Evolutionary conservation across 1,140 invertebrate species (phyloP).

Genomic region (Lasioglossum baleicum): DNA sequence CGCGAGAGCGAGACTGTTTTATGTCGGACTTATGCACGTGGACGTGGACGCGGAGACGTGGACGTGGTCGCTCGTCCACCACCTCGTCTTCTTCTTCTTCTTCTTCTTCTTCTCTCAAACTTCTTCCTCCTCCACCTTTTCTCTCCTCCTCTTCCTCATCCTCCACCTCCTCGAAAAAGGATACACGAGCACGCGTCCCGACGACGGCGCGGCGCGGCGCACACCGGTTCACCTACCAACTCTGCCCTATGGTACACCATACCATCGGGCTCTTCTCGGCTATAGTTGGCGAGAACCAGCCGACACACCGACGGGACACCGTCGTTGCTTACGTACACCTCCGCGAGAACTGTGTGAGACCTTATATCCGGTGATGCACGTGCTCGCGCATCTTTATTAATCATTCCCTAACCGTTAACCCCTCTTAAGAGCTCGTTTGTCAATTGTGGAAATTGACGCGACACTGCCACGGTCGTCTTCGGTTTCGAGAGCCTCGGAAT

Average conservation of each 20-base stretch:
- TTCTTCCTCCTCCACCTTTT: neutral
- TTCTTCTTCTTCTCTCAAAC: neutral
- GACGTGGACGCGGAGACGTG: neutral
- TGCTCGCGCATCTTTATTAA: conserved; percentile 78
- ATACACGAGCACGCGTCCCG: conserved; percentile 43
- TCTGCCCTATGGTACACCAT: neutral
- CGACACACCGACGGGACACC: conserved; percentile 40
- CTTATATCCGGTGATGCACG: conserved; percentile 77
- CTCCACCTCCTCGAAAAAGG: neutral
- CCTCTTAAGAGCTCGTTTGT: conserved; percentile 49
- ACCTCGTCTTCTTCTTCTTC: neutral
- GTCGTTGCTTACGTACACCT: neutral
- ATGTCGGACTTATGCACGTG: conserved; percentile 45
- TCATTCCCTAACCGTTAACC: conserved; percentile 69
- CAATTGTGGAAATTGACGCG: conserved; percentile 59
- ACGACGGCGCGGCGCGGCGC: neutral
- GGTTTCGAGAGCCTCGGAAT: neutral
- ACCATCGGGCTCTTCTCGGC: conserved; percentile 18
- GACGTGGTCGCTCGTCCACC: neutral
- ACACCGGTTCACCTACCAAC: conserved; percentile 22
- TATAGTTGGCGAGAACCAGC: conserved; percentile 19
- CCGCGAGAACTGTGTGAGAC: conserved; percentile 54
- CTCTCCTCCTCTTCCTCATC: neutral
- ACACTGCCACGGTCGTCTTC: neutral
- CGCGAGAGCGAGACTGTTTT: conserved; percentile 53